phyloP scores from a whole-genome alignment of 2,888 invertebrate genomes.

The Erynnis tages region DNA sequence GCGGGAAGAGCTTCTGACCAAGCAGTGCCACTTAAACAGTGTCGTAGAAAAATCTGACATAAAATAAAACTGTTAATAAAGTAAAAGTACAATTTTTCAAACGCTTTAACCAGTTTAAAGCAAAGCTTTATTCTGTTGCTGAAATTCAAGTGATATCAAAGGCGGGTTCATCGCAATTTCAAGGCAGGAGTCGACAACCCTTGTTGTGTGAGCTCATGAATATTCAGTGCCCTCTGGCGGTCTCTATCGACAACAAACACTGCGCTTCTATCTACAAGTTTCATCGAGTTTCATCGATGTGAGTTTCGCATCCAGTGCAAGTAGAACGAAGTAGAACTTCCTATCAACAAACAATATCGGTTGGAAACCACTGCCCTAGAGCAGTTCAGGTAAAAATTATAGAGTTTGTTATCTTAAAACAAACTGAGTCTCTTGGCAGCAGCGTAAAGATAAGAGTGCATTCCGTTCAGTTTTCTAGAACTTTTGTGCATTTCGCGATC shows the following conservation, averaged over 20 bases:
- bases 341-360: not conserved
- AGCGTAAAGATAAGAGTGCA: not conserved
- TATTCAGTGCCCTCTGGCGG: slow-evolving; percentile 26
- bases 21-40: too few species aligned
- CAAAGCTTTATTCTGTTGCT: not conserved
- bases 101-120: too few species aligned
- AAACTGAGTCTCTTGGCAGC: slow-evolving; percentile 6
- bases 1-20: too few species aligned
- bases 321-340: too few species aligned
- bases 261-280: slow-evolving; percentile 17
- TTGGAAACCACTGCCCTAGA: slow-evolving; percentile 4
- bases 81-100: too few species aligned
- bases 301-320: too few species aligned
- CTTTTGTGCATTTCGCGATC: too few species aligned
- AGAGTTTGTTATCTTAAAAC: slow-evolving; percentile 17
- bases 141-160: slow-evolving; percentile 5
- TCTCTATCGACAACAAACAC: slow-evolving; percentile 24
- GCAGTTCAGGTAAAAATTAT: slow-evolving; percentile 19
- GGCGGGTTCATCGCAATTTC: slow-evolving; percentile 22
- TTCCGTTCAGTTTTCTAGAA: too few species aligned
- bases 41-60: too few species aligned
- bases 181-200: slow-evolving; percentile 13
- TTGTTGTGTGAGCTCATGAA: slow-evolving; percentile 4
- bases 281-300: too few species aligned
- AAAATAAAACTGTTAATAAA: too few species aligned